A percentile compares a stretch with the other conserved stretches of the same genome.
Evolutionary conservation across 1,140 invertebrate species (phyloP).

Genomic region (Papilio machaon): DNA sequence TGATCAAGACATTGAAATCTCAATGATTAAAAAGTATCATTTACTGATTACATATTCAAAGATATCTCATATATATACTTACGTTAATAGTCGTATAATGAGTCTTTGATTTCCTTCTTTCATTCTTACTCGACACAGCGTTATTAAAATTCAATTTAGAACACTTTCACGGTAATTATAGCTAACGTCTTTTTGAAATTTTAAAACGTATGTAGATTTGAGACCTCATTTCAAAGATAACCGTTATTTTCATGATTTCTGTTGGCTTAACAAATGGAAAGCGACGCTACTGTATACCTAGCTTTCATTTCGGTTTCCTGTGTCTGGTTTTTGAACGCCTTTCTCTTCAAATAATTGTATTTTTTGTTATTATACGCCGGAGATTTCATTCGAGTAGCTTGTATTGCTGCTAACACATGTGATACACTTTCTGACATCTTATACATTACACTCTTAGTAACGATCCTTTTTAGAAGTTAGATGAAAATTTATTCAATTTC

Average conservation of each 20-base stretch:
- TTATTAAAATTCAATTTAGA: slow-evolving; percentile 24
- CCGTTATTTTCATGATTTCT: slow-evolving; percentile 31
- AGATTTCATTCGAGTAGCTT: neutral
- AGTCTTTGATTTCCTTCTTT: slow-evolving; percentile 6
- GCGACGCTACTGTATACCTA: slow-evolving; percentile 41
- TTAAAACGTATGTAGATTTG: slow-evolving; percentile 8
- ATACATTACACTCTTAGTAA: neutral
- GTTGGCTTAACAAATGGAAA: slow-evolving; percentile 35
- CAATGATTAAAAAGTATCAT: slow-evolving; percentile 18
- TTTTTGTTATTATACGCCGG: slow-evolving; percentile 14
- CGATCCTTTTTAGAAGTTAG: neutral
- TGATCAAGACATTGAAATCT: neutral
- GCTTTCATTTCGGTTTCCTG: slow-evolving; percentile 42
- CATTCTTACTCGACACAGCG: neutral
- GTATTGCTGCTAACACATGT: slow-evolving; percentile 18
- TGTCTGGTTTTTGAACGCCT: slow-evolving; percentile 49
- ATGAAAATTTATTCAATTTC: neutral
- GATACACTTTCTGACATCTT: neutral
- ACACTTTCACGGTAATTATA: slow-evolving; percentile 28
- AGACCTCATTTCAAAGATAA: slow-evolving; percentile 5
- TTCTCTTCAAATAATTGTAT: slow-evolving; percentile 59
- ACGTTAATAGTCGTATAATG: slow-evolving; percentile 3
- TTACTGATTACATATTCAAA: neutral
- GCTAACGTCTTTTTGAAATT: neutral
- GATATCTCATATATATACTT: neutral